Evolutionary conservation across 1,140 invertebrate species (phyloP), one percentile per base, ranked within the genome.

Genomic region (Thaumatotibia leucotreta): DNA sequence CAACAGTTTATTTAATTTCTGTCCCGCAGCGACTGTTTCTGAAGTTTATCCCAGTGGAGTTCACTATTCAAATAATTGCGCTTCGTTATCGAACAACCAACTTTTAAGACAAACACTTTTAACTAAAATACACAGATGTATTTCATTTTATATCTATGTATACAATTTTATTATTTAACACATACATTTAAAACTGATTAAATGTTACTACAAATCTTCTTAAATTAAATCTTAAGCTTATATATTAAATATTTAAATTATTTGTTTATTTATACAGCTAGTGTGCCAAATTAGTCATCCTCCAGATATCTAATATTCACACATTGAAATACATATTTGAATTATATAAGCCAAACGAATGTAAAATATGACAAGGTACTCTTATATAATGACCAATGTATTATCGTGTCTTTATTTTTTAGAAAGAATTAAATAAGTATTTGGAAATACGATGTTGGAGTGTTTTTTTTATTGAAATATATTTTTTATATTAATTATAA

Each of bases 371-470:
- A 58, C 52, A 58, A 58, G 24, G 52, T 58, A 58, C 8, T 14
- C 14, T 27, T n/a, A n/a, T 58, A 31, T 58, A 24, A 58, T 58
- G 52, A 58, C 52, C 52, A 58, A 58, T 58, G 52, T 58, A 58
- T 58, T 29, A 58, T 31, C 52, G 52, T 58, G 52, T 27, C 29
- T 58, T 58, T 0, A 27, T 58, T 58, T 58, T 58, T n/a, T 58
- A 58, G 52, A 58, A 58, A 58, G 52, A 31, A 58, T n/a, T n/a
- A n/a, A n/a, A 58, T 58, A 58, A 58, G 29, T 1, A 31, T 27
- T 58, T 31, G n/a, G 8, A 31, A 58, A 17, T 27, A 14, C 14
- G 1, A 31, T 58, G 24, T 58, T n/a, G n/a, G n/a, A n/a, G n/a
- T n/a, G 22, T 54, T 27, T 11, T 24, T 45, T n/a, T 17, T 45